Evolutionary conservation across 1,140 invertebrate species (phyloP).

Genomic region (Hyles vespertilio): DNA sequence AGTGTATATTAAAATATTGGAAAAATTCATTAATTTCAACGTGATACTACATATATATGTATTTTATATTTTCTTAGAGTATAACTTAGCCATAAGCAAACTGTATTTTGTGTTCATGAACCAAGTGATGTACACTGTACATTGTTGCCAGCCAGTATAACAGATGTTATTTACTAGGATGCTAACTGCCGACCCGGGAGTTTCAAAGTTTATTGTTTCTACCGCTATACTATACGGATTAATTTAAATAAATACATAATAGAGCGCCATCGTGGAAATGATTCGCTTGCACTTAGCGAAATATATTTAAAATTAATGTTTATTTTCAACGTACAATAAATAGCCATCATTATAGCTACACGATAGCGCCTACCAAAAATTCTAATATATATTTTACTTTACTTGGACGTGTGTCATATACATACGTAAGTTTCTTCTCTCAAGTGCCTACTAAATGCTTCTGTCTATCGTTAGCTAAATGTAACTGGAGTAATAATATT

Average conservation of each 20-base stretch:
- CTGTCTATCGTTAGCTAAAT: conserved; percentile 32
- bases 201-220: conserved; percentile 4
- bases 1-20: conserved; percentile 25
- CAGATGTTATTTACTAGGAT: conserved; percentile 4
- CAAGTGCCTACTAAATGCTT: conserved; percentile 39
- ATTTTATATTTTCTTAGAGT: conserved; percentile 28
- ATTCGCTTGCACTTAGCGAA: too few species aligned
- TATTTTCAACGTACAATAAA: too few species aligned
- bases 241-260: background rate
- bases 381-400: too few species aligned
- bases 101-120: conserved; percentile 63
- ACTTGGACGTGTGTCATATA: background rate
- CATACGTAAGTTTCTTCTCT: conserved; percentile 13
- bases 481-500: conserved; percentile 16
- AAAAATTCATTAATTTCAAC: conserved; percentile 25
- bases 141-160: background rate
- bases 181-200: background rate
- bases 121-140: conserved; percentile 40
- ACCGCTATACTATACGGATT: background rate
- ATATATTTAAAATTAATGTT: too few species aligned
- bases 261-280: too few species aligned
- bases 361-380: too few species aligned
- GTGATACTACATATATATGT: conserved; percentile 34
- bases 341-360: too few species aligned
- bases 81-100: conserved; percentile 47